These are phyloP conservation scores for Dromaius novaehollandiae DNA, from an alignment of 2,113 vertebrate species.

Conservation along the genomic window DNA sequence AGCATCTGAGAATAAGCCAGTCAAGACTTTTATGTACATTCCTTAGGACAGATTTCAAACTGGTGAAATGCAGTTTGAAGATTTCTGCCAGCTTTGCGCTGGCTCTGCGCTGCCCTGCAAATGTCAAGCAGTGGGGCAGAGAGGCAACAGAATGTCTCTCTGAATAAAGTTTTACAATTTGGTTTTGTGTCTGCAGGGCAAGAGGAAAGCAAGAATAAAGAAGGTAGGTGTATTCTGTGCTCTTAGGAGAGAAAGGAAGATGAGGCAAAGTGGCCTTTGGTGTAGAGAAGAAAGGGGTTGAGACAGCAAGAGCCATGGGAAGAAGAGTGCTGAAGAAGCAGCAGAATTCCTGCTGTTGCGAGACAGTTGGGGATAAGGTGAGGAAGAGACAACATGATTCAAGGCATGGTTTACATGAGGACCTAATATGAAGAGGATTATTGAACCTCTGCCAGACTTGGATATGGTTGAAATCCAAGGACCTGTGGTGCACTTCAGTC, in stretches of 20 bases:
- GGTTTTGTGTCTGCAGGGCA: not conserved
- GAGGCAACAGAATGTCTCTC: not conserved
- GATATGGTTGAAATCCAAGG: not conserved
- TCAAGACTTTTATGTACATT: not conserved
- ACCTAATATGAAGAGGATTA: not conserved
- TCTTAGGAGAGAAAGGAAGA: not conserved
- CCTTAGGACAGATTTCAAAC: not conserved
- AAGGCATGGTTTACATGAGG: not conserved
- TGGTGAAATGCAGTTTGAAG: not conserved
- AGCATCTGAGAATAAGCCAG: not conserved
- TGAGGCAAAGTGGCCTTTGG: not conserved
- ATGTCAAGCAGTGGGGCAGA: too few relatives aligned
- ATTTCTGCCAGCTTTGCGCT: not conserved
- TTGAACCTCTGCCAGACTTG: not conserved
- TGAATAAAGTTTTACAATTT: not conserved
- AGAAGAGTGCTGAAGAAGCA: too few relatives aligned
- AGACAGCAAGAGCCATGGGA: not conserved
- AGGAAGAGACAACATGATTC: not conserved
- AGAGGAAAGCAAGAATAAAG: not conserved
- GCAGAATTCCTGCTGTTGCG: not conserved
- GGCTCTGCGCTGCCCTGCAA: not conserved
- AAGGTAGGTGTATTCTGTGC: not conserved
- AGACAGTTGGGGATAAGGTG: not conserved
- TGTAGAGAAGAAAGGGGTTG: not conserved
- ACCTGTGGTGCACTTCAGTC: fast-evolving